A percentile compares a stretch with the other conserved stretches of the same genome.
Conservation (phyloP, 2,888 invertebrate species). For the Caenorhabditis wallacei region DNA sequence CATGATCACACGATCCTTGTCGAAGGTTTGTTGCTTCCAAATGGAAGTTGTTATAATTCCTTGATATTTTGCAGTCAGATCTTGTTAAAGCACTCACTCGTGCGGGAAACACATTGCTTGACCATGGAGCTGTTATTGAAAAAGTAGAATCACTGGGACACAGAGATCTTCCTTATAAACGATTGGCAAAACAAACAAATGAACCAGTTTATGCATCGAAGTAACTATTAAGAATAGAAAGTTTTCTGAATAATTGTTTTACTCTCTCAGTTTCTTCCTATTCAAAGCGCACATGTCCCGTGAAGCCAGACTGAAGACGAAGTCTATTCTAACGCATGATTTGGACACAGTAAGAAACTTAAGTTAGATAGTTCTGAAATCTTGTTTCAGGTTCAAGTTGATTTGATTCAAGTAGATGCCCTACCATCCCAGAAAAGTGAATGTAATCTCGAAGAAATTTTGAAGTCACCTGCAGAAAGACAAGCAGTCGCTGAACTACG, state of each 20-base stretch:
- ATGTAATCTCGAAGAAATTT: constrained; percentile 79
- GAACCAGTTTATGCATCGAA: constrained; percentile 80
- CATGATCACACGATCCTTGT: constrained; percentile 77
- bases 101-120: constrained; percentile 78
- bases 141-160: constrained; percentile 80
- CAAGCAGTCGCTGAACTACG: constrained; percentile 77
- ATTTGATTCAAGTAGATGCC: constrained; percentile 71
- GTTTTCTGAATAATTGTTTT: neutral
- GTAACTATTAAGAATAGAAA: constrained; percentile 63
- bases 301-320: constrained; percentile 71
- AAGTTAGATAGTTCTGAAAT: neutral
- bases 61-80: constrained; percentile 71
- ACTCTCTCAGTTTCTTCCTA: constrained; percentile 73
- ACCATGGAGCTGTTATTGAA: constrained; percentile 81
- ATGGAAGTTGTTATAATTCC: neutral
- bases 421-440: constrained; percentile 53
- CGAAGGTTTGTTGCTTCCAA: constrained; percentile 71
- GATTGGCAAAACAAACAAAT: constrained; percentile 77
- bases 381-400: constrained; percentile 75
- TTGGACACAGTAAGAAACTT: constrained; percentile 74
- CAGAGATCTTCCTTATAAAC: constrained; percentile 78
- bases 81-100: constrained; percentile 77
- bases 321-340: constrained; percentile 77
- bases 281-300: constrained; percentile 77
- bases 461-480: constrained; percentile 80